Percentiles rank a stretch among this genome's conserved stretches.
phyloP scores from a whole-genome alignment of 2,888 invertebrate species.

The Ceramica pisi region DNA sequence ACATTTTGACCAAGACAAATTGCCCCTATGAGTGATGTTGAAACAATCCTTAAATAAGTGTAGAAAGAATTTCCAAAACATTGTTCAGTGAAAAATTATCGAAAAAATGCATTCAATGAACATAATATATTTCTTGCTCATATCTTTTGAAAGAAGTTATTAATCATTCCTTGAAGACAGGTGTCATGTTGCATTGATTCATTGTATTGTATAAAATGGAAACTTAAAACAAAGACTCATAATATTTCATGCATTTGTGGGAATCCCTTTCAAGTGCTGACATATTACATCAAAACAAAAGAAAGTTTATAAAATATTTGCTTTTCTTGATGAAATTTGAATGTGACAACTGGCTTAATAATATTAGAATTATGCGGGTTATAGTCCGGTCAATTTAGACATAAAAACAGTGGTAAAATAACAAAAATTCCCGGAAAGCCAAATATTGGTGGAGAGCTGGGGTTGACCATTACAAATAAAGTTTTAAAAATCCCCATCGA shows the following conservation, averaged over 20 bases:
- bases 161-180: constrained; percentile 41
- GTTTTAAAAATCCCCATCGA: too few relatives aligned
- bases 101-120: constrained; percentile 27
- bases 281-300: constrained; percentile 25
- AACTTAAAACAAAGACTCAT: constrained; percentile 25
- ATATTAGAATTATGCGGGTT: too few relatives aligned
- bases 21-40: constrained; percentile 1
- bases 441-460: too few relatives aligned
- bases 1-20: constrained; percentile 17
- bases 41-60: background rate
- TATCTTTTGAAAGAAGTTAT: constrained; percentile 18
- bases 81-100: constrained; percentile 19
- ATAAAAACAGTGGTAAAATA: too few relatives aligned
- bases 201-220: constrained; percentile 13
- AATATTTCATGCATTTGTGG: constrained; percentile 19
- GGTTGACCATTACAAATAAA: too few relatives aligned
- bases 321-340: background rate
- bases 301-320: constrained; percentile 17
- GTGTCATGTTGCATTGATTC: constrained; percentile 23
- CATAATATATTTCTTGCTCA: constrained; percentile 3
- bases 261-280: constrained; percentile 8
- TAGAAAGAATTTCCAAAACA: background rate
- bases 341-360: background rate
- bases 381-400: too few relatives aligned
- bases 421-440: too few relatives aligned